Evolutionary conservation across 2,888 invertebrate species (phyloP).

Genomic region (Chironomus tentans): DNA sequence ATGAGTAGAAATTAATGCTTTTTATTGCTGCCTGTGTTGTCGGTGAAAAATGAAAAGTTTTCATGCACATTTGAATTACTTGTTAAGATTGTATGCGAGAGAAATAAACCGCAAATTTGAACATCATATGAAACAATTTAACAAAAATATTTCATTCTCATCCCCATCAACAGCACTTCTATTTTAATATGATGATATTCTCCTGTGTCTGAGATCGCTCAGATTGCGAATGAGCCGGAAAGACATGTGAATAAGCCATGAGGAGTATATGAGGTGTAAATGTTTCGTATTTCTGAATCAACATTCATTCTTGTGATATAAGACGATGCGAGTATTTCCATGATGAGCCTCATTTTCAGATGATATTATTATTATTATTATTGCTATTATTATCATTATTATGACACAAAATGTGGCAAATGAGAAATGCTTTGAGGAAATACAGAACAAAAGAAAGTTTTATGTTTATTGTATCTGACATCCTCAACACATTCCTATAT

Average conservation of each 20-base stretch:
- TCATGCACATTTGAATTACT: background rate
- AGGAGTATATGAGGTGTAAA: background rate
- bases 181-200: background rate
- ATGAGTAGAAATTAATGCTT: background rate
- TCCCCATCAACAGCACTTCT: background rate
- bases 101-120: background rate
- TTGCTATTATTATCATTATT: too few relatives aligned
- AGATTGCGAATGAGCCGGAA: too few relatives aligned
- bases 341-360: too few relatives aligned
- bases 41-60: background rate
- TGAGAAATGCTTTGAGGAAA: too few relatives aligned
- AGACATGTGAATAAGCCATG: background rate
- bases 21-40: too few relatives aligned
- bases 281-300: background rate
- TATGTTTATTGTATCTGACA: too few relatives aligned
- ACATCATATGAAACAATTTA: slow-evolving; percentile 1
- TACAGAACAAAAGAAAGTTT: too few relatives aligned
- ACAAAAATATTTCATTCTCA: background rate
- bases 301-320: background rate
- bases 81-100: background rate
- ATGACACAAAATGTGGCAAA: too few relatives aligned
- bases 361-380: too few relatives aligned
- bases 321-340: background rate
- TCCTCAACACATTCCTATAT: too few relatives aligned
- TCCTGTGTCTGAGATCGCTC: too few relatives aligned